Evolutionary conservation across 2,113 vertebrate genomes (phyloP), one percentile per base, ranked within the genome.

Genomic region (Aspiorhynchus laticeps): DNA sequence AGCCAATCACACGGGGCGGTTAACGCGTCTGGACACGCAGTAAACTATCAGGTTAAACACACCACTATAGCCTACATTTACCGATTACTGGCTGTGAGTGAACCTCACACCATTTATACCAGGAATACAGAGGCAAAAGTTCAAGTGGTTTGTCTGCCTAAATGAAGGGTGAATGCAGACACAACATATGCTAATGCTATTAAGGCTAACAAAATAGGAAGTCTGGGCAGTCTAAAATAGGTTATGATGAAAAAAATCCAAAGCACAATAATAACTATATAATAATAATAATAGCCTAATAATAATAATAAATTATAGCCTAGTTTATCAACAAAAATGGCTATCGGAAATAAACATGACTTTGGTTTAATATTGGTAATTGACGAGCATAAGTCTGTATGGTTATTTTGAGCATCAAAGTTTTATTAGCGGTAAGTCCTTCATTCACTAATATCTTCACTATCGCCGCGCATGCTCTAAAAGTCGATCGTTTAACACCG

Each of bases 401-500:
- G n/a, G 71, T 87, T 90, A 38, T 88, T 89, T 93, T 94, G 91
- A 94, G 96, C 93, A 94, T 93, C 95, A 96, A 95, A 94, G 95
- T 95, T 95, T 95, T 95, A 95, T 96, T 95, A 85, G 78, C 69
- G 84, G 74, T 86, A 94, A 93, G 88, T 94, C 94, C 93, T 95
- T 92, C 93, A 93, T 95, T 94, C 95, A 94, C 94, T 95, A 93
- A 97, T 95, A 94, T 92, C 88, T 95, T 93, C 93, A 94, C 95
- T 95, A 96, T 87, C 92, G 94, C 93, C 91, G 90, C 93, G 95
- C 96, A 97, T 96, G 96, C 96, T 97, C 95, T 95, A 96, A 95
- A 92, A 94, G 94, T 95, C 95, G 94, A 96, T 94, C 94, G 95
- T 95, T 96, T 95, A 93, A 97, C 96, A 96, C 91, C 94, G 93